A percentile compares a stretch with the other conserved stretches of the same genome.
Conservation (phyloP, 1,140 invertebrate genomes). For the Cataglyphis hispanica region DNA sequence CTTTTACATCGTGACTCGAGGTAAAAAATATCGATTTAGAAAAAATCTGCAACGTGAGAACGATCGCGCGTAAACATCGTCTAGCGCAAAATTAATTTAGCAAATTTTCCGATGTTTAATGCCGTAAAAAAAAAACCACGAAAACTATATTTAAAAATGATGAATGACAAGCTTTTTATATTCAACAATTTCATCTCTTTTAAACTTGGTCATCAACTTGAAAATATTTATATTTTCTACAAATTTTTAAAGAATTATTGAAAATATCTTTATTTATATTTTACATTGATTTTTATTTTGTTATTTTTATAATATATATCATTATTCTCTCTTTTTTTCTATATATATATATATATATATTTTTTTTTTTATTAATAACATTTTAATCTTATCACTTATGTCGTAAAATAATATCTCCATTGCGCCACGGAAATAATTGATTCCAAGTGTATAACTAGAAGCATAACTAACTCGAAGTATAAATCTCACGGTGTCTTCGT, state of each 20-base stretch:
- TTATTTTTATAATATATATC: not conserved
- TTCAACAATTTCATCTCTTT: not conserved
- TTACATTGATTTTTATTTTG: not conserved
- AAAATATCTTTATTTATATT: slow-evolving; percentile 11
- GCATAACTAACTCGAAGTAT: not conserved
- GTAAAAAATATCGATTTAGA: slow-evolving; percentile 35
- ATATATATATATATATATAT: too few species aligned
- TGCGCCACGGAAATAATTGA: not conserved
- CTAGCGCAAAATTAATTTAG: slow-evolving; percentile 24
- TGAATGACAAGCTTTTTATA: not conserved
- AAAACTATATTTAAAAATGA: slow-evolving; percentile 31
- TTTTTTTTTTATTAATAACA: not conserved
- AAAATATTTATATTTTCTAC: not conserved
- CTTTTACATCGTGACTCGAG: not conserved
- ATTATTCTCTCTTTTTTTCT: not conserved
- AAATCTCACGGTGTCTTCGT: slow-evolving; percentile 4
- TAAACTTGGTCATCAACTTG: not conserved
- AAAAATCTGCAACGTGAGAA: slow-evolving; percentile 8
- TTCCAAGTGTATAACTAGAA: not conserved
- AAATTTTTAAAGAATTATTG: not conserved
- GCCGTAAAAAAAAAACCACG: not conserved
- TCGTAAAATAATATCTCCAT: not conserved
- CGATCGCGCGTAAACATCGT: slow-evolving; percentile 25
- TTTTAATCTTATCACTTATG: too few species aligned
- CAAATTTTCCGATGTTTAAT: slow-evolving; percentile 38